Base-by-base conservation (phyloP, 2,888 invertebrate species). In the Omphaloscelis lunosa region DNA sequence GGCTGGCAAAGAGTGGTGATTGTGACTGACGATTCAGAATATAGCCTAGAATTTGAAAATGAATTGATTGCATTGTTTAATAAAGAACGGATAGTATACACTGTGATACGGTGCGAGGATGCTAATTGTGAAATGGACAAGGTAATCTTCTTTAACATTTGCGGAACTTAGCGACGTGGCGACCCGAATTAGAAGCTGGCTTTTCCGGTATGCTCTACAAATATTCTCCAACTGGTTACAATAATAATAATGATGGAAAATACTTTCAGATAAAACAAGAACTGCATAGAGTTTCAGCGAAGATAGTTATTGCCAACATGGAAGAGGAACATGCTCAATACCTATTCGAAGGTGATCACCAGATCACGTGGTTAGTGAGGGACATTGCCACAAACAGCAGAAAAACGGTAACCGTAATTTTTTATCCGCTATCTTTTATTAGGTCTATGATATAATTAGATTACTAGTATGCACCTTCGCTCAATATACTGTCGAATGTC, bases 291-390 rank as follows among this genome's bases (percentile, higher is more conserved):
- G 69, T 75, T 6, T 39, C 77, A 12, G 84, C 90, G 8, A 88
- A 62, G 58, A 87, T 93, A 41, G 82, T 94, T n/a, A 89, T 93
- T 62, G 88, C 87, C 4, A 93, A 93, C 51, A 73, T 93, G 0
- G 87, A 87, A 8, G 77, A 80, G 45, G 29, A 67, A 39, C 84
- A 90, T 48, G 85, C 87, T 5, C 12, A 29, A 48, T 12, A 56
- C 7, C 75, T 63, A 4, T 20, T 63, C 11, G 0, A 73, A 41
- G 20, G 8, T 39, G 41, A 4, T 48, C 23, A 12, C 11, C 8
- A 29, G 8, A 62, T 53, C 11, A 4, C 7, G 61, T 76, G 76
- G 76, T 39, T 76, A 23, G 12, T 66, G 27, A 76, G 74, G 12
- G 74, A 59, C 39, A 41, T 73, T 41, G 17, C 41, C 7, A 17